These are phyloP conservation scores for Mustelus asterias DNA, from an alignment of 2,113 vertebrate genomes.

Conservation along the genomic window DNA sequence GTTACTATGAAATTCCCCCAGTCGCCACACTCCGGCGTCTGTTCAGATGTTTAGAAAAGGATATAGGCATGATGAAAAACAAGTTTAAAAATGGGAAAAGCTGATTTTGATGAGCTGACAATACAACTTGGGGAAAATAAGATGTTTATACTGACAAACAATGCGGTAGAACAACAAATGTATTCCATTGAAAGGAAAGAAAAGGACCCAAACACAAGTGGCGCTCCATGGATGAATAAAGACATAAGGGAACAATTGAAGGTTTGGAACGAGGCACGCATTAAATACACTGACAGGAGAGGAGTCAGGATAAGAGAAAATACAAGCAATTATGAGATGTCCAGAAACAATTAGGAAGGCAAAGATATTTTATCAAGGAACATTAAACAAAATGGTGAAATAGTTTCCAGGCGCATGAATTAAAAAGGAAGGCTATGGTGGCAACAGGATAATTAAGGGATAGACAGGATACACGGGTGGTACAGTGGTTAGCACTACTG, in stretches of 20 bases:
- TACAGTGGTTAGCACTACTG: too few relatives aligned
- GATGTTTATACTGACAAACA: too few relatives aligned
- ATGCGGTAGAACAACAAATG: too few relatives aligned
- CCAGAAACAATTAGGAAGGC: not conserved
- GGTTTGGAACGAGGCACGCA: not conserved
- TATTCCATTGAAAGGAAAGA: too few relatives aligned
- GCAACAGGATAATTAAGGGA: not conserved
- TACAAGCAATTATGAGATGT: not conserved
- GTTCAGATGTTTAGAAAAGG: too few relatives aligned
- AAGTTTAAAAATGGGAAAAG: too few relatives aligned
- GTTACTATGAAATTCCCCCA: too few relatives aligned
- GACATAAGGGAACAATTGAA: not conserved
- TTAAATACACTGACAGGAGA: not conserved
- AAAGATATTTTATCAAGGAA: not conserved
- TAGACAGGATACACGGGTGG: too few relatives aligned
- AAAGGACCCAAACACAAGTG: not conserved
- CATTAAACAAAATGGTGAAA: not conserved
- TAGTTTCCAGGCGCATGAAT: not conserved
- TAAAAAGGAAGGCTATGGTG: not conserved
- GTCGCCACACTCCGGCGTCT: too few relatives aligned
- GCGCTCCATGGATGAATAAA: not conserved
- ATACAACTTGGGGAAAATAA: too few relatives aligned
- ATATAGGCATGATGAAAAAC: too few relatives aligned
- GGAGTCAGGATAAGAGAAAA: not conserved
- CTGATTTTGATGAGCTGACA: too few relatives aligned